Conservation (phyloP, 2,113 vertebrate genomes). For the Psittacara wagleri region DNA sequence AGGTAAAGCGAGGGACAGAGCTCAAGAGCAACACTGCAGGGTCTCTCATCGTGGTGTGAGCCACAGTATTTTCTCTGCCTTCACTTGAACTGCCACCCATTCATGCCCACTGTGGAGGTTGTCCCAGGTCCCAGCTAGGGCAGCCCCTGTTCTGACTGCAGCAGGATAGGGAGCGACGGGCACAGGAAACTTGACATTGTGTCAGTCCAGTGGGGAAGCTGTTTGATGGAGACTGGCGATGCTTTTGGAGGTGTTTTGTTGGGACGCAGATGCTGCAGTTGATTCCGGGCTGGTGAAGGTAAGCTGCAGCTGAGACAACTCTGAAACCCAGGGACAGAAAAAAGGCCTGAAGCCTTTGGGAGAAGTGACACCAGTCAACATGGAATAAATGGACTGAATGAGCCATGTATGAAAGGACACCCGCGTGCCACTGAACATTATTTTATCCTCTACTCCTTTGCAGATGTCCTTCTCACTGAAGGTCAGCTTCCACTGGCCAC, state of each 20-base stretch:
- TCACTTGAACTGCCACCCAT: not conserved
- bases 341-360: not conserved
- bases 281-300: not conserved
- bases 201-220: not conserved
- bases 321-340: not conserved
- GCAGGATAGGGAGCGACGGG: not conserved
- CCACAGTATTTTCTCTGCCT: not conserved
- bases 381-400: not conserved
- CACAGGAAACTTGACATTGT: accelerated
- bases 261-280: not conserved
- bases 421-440: not conserved
- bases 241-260: not conserved
- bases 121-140: not conserved
- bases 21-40: not conserved
- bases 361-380: not conserved
- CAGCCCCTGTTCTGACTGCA: not conserved
- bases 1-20: not conserved
- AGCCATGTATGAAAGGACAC: not conserved
- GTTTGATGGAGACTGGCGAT: not conserved
- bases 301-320: not conserved
- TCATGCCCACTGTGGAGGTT: not conserved
- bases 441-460: not conserved
- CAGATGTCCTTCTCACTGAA: not conserved
- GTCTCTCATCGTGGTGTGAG: not conserved
- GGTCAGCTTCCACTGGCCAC: not conserved